Conservation (phyloP, 2,113 vertebrate genomes). For the Dicentrarchus labrax region DNA sequence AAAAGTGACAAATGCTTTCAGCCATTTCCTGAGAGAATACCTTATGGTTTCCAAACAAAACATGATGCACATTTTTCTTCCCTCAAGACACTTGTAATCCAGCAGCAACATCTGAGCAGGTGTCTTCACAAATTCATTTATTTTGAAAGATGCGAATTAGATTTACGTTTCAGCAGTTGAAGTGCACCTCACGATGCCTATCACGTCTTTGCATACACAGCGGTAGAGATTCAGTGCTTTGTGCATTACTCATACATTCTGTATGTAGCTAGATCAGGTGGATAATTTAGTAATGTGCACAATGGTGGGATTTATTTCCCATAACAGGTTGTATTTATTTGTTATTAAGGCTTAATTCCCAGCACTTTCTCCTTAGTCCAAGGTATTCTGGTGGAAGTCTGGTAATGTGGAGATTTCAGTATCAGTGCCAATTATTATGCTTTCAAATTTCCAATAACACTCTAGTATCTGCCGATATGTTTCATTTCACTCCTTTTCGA, state of each 20-base stretch:
- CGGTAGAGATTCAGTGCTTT: not conserved
- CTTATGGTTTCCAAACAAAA: conserved; percentile 62
- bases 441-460: not conserved
- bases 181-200: not conserved
- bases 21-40: conserved; percentile 56
- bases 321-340: not conserved
- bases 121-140: conserved; percentile 51
- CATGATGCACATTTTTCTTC: conserved; percentile 43
- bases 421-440: not conserved
- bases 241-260: not conserved
- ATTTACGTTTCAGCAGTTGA: conserved; percentile 1
- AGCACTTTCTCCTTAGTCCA: not conserved
- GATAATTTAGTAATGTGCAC: not conserved
- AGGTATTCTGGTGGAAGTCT: not conserved
- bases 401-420: not conserved
- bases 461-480: too few relatives aligned
- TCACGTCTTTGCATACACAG: not conserved
- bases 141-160: conserved; percentile 20
- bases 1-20: conserved; percentile 56
- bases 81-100: conserved; percentile 58
- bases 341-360: not conserved
- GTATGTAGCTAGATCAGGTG: not conserved
- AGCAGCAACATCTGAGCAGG: conserved; percentile 44
- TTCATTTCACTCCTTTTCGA: too few relatives aligned
- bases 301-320: not conserved